Evolutionary conservation across 2,797 vertebrate genomes (phyloP).

Genomic region (Xenopus petersii): DNA sequence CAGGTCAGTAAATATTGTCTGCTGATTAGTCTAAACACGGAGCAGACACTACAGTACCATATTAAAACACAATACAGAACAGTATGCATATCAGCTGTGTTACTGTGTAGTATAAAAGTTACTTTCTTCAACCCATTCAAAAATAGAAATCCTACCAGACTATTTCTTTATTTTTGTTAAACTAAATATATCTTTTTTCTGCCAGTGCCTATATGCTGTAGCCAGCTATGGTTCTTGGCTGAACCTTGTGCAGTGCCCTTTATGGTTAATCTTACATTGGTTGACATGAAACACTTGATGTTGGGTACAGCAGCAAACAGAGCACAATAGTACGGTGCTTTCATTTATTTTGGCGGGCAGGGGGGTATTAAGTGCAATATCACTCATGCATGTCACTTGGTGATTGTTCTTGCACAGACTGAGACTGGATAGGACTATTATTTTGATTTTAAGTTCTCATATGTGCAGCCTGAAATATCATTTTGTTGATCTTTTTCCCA

Average conservation of each 20-base stretch:
- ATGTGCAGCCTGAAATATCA: not conserved
- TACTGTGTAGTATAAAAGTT: too few species aligned
- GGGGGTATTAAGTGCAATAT: too few species aligned
- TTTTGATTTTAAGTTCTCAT: not conserved
- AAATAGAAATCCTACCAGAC: too few species aligned
- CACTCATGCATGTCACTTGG: not conserved
- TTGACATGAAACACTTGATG: not conserved
- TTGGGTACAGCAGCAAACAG: not conserved
- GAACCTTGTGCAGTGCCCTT: not conserved
- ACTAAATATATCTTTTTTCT: too few species aligned
- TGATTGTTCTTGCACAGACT: not conserved
- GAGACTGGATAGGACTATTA: not conserved
- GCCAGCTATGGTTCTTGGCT: slow-evolving; percentile 3
- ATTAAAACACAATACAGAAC: too few species aligned
- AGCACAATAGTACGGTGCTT: not conserved
- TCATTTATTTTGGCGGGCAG: not conserved
- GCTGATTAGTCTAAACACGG: too few species aligned
- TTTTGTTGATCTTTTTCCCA: not conserved
- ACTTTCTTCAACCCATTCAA: too few species aligned
- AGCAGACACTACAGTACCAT: too few species aligned
- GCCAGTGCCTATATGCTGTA: too few species aligned
- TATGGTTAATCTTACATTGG: not conserved
- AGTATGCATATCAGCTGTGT: too few species aligned
- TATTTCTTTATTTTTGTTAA: too few species aligned
- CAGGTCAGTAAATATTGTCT: too few species aligned